These are phyloP conservation scores for Gobio gobio DNA, from an alignment of 2,113 vertebrate species.

Conservation along the genomic window DNA sequence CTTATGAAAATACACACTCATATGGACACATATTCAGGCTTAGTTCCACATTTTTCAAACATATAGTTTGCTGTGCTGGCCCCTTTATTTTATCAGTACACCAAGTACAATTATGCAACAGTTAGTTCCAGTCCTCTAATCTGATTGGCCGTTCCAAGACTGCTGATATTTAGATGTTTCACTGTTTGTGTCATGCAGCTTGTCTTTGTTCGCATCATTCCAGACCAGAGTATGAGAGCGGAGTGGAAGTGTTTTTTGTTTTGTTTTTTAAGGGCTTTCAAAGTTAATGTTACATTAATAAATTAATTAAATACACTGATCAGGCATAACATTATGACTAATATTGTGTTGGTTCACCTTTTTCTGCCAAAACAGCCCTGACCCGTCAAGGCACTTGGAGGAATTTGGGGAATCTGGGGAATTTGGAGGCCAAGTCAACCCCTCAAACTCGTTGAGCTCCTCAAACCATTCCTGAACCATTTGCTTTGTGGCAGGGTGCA, in stretches of 20 bases:
- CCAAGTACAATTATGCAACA: not conserved
- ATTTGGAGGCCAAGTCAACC: too few relatives aligned
- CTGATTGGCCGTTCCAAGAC: not conserved
- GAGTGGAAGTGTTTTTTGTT: not conserved
- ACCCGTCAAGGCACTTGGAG: too few relatives aligned
- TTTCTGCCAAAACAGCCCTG: too few relatives aligned
- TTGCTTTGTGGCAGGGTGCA: too few relatives aligned
- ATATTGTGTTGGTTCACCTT: too few relatives aligned
- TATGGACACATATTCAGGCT: not conserved
- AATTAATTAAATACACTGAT: not conserved
- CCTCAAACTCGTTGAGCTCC: too few relatives aligned
- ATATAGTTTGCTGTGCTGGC: not conserved
- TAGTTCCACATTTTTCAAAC: not conserved
- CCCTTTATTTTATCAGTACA: not conserved
- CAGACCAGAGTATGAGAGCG: not conserved
- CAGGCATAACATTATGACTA: too few relatives aligned
- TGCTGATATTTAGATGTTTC: not conserved
- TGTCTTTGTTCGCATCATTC: not conserved
- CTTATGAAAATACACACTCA: slow-evolving; percentile 32
- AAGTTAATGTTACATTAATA: not conserved
- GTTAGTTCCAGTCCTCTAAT: not conserved
- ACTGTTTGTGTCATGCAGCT: not conserved
- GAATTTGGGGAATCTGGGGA: too few relatives aligned
- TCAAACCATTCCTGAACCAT: too few relatives aligned
- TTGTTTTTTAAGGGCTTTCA: not conserved